A percentile compares a stretch with the other conserved stretches of the same genome.
These are phyloP conservation scores for Athene noctua DNA, from an alignment of 2,113 vertebrate genomes.

Conservation along the genomic window DNA sequence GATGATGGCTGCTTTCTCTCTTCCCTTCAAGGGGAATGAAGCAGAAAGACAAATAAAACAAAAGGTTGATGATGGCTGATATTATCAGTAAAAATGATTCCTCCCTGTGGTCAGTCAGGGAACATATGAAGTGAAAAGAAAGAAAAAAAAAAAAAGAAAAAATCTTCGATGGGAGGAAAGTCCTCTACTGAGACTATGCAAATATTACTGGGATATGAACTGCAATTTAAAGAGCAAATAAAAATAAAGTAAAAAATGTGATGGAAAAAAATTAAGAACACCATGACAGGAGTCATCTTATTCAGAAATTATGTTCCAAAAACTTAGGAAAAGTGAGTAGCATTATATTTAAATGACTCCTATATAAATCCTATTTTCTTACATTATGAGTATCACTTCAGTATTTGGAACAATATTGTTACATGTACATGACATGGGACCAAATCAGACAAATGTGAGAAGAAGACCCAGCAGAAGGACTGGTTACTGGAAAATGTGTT, in stretches of 20 bases:
- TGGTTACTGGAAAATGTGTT: slow-evolving; percentile 15
- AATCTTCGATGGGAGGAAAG: neutral
- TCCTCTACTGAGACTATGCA: neutral
- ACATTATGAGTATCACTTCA: neutral
- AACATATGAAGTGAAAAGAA: neutral
- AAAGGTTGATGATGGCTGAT: neutral
- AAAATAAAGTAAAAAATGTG: neutral
- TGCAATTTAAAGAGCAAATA: neutral
- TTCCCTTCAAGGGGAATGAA: neutral
- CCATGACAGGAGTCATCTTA: neutral
- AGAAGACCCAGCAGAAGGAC: neutral
- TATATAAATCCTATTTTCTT: neutral
- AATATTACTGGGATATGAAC: neutral
- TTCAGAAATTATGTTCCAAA: neutral
- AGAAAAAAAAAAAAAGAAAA: no score
- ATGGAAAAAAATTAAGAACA: neutral
- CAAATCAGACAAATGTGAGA: neutral
- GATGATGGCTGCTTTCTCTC: neutral
- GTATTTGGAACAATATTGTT: neutral
- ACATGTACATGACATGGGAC: neutral
- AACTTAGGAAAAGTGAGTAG: neutral
- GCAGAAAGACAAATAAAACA: neutral
- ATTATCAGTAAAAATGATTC: slow-evolving; percentile 1
- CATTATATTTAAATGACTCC: neutral
- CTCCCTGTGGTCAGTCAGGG: neutral